Percentiles rank a stretch among this genome's conserved stretches.
phyloP scores from a whole-genome alignment of 2,797 vertebrate genomes.

The Acrossocheilus fasciatus region DNA sequence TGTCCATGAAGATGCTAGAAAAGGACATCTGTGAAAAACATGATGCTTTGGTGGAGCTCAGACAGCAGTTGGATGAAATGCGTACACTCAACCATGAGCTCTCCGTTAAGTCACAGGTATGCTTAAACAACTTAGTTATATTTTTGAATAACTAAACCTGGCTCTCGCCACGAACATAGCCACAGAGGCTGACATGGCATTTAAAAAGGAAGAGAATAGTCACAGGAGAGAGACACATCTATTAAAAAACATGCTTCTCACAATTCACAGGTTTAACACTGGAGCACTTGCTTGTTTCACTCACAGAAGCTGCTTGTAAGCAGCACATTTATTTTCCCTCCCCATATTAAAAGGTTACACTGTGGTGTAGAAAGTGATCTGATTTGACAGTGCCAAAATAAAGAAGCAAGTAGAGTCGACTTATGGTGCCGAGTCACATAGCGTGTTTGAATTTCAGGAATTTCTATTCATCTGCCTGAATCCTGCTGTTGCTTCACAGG shows the following conservation, averaged over 20 bases:
- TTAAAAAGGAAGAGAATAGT: constrained; percentile 71
- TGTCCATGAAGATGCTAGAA: constrained; percentile 99
- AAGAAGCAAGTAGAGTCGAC: neutral
- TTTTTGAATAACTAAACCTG: neutral
- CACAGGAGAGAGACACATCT: constrained; percentile 66
- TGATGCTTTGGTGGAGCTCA: constrained; percentile 91
- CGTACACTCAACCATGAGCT: constrained; percentile 95
- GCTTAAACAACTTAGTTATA: neutral
- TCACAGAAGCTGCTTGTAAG: neutral
- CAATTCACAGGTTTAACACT: neutral
- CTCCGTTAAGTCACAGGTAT: constrained; percentile 89
- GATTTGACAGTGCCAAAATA: neutral
- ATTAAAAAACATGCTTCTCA: neutral
- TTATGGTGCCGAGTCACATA: neutral
- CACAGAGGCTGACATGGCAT: neutral
- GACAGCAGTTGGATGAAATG: constrained; percentile 95
- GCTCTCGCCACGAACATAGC: neutral
- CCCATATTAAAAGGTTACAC: neutral
- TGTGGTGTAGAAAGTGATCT: neutral
- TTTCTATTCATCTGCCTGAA: neutral
- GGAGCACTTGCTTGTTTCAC: neutral
- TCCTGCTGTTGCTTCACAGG: neutral
- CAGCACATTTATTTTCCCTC: neutral
- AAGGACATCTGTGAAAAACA: constrained; percentile 98
- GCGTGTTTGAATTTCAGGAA: neutral